These are phyloP conservation scores for Myotis davidii DNA, from an alignment of 2,113 vertebrate species.

Conservation along the genomic window DNA sequence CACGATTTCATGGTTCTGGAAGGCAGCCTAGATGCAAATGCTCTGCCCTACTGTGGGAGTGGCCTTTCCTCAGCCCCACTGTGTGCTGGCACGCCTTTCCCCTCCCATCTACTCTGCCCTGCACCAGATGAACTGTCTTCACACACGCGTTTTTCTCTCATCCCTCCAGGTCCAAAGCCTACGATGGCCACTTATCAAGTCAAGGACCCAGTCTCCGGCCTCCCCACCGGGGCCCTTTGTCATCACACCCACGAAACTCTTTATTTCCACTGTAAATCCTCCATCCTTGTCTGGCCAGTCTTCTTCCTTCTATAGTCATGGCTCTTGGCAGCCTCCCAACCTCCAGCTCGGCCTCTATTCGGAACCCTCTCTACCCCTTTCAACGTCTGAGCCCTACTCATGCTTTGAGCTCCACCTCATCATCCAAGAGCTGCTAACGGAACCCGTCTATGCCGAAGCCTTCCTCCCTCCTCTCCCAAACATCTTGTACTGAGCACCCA, in stretches of 20 bases:
- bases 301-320: background rate
- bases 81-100: background rate
- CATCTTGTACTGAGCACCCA: background rate
- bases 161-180: background rate
- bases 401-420: background rate
- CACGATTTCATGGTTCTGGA: background rate
- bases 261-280: background rate
- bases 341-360: background rate
- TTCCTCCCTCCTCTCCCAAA: background rate
- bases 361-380: background rate
- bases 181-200: background rate
- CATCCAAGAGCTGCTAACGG: background rate
- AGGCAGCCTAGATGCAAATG: background rate
- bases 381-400: background rate
- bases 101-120: background rate
- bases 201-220: background rate
- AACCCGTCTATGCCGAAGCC: rapidly evolving
- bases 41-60: rapidly evolving
- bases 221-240: background rate
- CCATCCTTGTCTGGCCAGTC: background rate
- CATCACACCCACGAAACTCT: background rate
- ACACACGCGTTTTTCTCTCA: background rate
- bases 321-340: background rate
- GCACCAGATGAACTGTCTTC: background rate
- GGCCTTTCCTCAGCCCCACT: background rate